Evolutionary conservation across 2,113 vertebrate species (phyloP).

Genomic region (Rhynchopsitta pachyrhyncha): DNA sequence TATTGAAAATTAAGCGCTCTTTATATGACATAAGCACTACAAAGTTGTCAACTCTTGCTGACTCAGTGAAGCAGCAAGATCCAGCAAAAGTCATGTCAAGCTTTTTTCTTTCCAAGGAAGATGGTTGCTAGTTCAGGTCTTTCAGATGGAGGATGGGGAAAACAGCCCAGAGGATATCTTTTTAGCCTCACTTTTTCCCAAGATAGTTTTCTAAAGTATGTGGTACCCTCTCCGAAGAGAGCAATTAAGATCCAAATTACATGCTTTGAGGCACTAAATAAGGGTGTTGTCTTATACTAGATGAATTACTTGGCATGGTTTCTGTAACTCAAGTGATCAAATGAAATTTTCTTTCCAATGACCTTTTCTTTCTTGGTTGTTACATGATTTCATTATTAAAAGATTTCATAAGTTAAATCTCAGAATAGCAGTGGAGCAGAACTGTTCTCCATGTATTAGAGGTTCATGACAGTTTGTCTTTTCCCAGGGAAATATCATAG

Average conservation of each 20-base stretch:
- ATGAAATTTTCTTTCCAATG: conserved; percentile 3
- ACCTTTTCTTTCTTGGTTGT: background rate
- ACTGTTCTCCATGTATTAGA: background rate
- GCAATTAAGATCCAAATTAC: background rate
- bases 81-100: background rate
- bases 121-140: background rate
- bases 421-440: background rate
- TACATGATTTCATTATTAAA: conserved; percentile 1
- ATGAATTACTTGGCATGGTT: background rate
- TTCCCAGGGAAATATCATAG: background rate
- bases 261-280: background rate
- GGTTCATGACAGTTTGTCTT: background rate
- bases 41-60: background rate
- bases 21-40: background rate
- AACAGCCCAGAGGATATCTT: background rate
- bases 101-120: background rate
- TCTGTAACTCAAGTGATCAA: background rate
- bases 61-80: background rate
- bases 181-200: background rate
- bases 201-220: background rate
- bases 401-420: background rate
- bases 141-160: background rate
- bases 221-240: background rate
- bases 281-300: background rate
- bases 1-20: background rate